Base-by-base conservation (phyloP, 2,797 vertebrate genomes). In the Labeo calbasu region DNA sequence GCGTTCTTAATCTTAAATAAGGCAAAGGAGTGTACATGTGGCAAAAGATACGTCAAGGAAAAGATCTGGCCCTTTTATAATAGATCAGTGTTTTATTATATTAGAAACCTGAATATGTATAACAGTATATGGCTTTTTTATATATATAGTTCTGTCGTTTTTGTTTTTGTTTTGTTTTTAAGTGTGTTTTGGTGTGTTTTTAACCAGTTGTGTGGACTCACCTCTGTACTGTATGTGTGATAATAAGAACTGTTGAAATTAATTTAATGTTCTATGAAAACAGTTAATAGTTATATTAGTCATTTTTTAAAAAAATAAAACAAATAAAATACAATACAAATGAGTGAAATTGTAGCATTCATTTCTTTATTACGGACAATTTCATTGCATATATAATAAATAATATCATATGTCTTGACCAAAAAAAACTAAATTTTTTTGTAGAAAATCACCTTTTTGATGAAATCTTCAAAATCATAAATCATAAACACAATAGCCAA, bases 361-460 rank as follows among this genome's bases (percentile, higher is more conserved):
- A 17, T 69, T 23, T 40, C 6, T 69, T 70, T 69, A 69, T 80
- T 80, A 55, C 6, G 4, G n/a, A 70, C n/a, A 55, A 25, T 43
- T 25, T 69, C 32, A 68, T 53, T 68, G 13, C 21, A 80, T 40
- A 25, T 14, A 40, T 53, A 17, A 23, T 40, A 40, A 15, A 21
- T 17, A 23, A 68, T 19, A 7, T 28, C 15, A 46, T 40, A 15
- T 61, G 9, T 51, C 4, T 61, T 43, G 12, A 36, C 32, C n/a
- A 15, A 57, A 15, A 57, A 40, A 21, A 59, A 21, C 3, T n/a
- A 0, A 21, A 53, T 32, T 32, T 32, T 32, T 51, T 15, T 19
- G 40, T 40, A 79, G 23, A 23, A 53, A 3, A 36, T n/a, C 3
- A 79, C 63, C 12, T 79, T 17, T 9, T 53, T 53, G 19, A 68